These are phyloP conservation scores for Microctenopoma steveboyesi DNA, from an alignment of 2,797 vertebrate species.

Conservation along the genomic window DNA sequence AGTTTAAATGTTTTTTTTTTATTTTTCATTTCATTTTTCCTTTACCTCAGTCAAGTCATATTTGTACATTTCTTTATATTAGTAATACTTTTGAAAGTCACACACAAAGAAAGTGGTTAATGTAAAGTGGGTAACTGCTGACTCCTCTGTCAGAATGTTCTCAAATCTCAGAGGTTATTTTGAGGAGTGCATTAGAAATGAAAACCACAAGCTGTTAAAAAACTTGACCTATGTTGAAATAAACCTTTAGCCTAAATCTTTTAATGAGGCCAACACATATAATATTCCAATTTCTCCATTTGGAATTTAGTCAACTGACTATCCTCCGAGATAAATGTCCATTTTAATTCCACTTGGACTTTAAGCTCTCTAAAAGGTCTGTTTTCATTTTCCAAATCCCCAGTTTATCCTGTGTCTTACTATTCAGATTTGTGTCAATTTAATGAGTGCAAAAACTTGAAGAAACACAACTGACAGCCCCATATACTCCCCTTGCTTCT, in stretches of 20 bases:
- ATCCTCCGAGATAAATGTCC: not conserved
- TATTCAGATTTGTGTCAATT: not conserved
- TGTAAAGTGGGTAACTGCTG: too few relatives aligned
- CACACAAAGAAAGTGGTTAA: not conserved
- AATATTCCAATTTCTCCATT: not conserved
- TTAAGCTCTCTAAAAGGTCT: not conserved
- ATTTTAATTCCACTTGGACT: not conserved
- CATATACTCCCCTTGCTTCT: not conserved
- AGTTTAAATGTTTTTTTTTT: too few relatives aligned
- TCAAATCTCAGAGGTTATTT: not conserved
- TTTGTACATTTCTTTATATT: not conserved
- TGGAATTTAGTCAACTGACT: not conserved
- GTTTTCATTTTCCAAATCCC: slow-evolving; percentile 5
- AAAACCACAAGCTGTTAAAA: not conserved
- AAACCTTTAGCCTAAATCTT: not conserved
- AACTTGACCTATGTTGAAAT: not conserved
- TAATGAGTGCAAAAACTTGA: not conserved
- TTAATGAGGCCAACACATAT: not conserved
- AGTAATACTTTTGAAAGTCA: too few relatives aligned
- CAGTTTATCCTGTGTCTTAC: slow-evolving; percentile 6
- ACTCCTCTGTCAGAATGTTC: not conserved
- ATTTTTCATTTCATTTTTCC: too few relatives aligned
- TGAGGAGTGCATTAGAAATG: not conserved
- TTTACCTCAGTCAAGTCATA: not conserved
- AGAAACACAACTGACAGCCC: slow-evolving; percentile 8